Conservation (phyloP, 2,888 invertebrate genomes). For the Lasioglossum marginatum region DNA sequence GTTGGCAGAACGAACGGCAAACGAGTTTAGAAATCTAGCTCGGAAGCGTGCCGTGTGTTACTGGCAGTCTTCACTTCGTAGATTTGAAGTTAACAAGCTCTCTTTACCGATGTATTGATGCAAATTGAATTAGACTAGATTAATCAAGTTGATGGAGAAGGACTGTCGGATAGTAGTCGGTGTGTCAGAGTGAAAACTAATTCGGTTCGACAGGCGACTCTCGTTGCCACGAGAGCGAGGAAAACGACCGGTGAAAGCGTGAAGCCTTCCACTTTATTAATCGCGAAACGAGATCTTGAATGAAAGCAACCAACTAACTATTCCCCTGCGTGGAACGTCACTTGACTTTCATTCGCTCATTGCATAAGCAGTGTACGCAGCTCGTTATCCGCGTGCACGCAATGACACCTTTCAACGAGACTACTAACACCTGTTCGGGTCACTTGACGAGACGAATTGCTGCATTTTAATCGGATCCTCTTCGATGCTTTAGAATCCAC, state of each 20-base stretch:
- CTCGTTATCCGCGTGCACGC: not conserved
- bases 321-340: not conserved
- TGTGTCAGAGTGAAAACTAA: not conserved
- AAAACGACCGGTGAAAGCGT: not conserved
- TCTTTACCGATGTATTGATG: too few species aligned
- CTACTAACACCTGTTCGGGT: not conserved
- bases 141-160: too few species aligned
- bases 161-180: too few species aligned
- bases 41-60: not conserved
- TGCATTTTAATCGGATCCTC: not conserved
- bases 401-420: not conserved
- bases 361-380: not conserved
- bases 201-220: not conserved
- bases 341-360: not conserved
- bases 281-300: not conserved
- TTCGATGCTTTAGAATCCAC: not conserved
- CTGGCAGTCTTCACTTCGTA: not conserved
- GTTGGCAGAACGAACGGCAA: not conserved
- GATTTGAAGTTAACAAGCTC: too few species aligned
- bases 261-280: not conserved
- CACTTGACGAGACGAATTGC: not conserved
- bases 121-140: too few species aligned
- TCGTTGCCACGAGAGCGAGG: not conserved
- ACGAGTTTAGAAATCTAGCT: not conserved
- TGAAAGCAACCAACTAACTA: not conserved